Evolutionary conservation across 2,888 invertebrate genomes (phyloP).

Genomic region (Schizaphis graminum): DNA sequence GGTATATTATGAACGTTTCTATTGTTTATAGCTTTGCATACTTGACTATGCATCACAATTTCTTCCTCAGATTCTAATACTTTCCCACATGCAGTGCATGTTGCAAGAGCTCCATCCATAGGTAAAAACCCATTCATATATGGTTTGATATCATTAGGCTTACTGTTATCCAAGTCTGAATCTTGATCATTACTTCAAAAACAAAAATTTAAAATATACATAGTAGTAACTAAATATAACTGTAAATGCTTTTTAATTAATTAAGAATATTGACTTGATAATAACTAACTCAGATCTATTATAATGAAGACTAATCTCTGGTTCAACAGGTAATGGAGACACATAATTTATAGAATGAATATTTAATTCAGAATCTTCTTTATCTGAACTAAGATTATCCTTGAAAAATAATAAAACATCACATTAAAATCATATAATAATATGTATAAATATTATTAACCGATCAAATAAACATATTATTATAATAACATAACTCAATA

Average conservation of each 20-base stretch:
- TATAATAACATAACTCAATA: too few relatives aligned
- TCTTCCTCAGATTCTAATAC: constrained; percentile 65
- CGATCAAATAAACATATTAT: neutral
- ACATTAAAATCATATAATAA: neutral
- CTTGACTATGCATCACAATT: constrained; percentile 64
- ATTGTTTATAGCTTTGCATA: constrained; percentile 46
- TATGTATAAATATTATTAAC: neutral
- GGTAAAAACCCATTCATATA: constrained; percentile 59
- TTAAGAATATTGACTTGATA: neutral
- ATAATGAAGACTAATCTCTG: constrained; percentile 58
- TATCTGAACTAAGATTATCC: constrained; percentile 56
- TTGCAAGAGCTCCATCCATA: constrained; percentile 40
- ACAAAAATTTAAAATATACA: neutral
- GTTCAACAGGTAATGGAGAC: constrained; percentile 62
- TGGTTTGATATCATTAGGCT: constrained; percentile 26
- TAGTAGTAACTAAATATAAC: neutral
- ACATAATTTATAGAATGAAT: constrained; percentile 56
- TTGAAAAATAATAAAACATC: constrained; percentile 19
- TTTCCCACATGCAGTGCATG: constrained; percentile 66
- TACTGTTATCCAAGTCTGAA: constrained; percentile 56
- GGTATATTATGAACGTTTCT: constrained; percentile 28
- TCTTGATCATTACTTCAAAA: constrained; percentile 61
- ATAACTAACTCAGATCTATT: constrained; percentile 58
- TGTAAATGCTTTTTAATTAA: neutral
- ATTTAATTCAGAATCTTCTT: constrained; percentile 54